phyloP scores from a whole-genome alignment of 2,888 invertebrate genomes.

The Nemoura dubitans region DNA sequence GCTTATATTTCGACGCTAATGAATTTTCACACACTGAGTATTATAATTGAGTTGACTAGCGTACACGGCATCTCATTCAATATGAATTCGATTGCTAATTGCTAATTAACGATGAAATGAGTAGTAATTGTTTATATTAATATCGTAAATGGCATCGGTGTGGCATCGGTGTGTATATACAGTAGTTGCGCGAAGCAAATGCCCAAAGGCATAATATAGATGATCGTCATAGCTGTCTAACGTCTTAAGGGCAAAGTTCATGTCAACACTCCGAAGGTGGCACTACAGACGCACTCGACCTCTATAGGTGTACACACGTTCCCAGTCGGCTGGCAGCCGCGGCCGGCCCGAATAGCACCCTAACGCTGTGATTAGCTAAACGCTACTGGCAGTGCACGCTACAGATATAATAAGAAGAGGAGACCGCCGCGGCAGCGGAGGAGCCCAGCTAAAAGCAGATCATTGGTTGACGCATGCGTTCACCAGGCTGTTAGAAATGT shows the following conservation, averaged over 20 bases:
- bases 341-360: background rate
- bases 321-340: background rate
- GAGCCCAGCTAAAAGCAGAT: background rate
- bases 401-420: slow-evolving; percentile 7
- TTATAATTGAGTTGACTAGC: background rate
- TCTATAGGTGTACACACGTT: background rate
- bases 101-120: background rate
- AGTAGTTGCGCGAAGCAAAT: background rate
- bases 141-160: background rate
- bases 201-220: slow-evolving; percentile 4
- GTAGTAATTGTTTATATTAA: background rate
- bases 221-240: background rate
- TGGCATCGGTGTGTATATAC: background rate
- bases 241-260: background rate
- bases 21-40: no score
- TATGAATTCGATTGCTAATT: background rate
- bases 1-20: no score
- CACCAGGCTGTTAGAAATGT: background rate
- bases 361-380: background rate
- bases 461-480: slow-evolving; percentile 12
- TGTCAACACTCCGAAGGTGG: background rate
- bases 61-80: background rate
- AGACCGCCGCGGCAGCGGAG: background rate
- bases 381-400: background rate
- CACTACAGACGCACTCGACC: background rate